Base-by-base conservation (phyloP, 1,140 invertebrate species). In the Trialeurodes vaporariorum region DNA sequence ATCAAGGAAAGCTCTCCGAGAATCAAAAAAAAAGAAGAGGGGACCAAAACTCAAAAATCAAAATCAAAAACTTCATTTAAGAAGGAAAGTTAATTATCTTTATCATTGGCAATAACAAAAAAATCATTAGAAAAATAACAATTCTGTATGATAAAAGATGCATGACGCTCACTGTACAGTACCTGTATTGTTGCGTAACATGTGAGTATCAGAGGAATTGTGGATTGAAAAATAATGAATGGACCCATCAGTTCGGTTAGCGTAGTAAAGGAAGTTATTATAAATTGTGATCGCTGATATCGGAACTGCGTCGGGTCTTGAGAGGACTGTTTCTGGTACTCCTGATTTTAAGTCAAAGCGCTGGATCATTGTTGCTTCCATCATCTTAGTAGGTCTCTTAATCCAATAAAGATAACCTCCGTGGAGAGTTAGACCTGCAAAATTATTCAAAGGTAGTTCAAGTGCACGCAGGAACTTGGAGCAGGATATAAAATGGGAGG, bases 231-330 rank as follows among this genome's bases (percentile, higher is more conserved):
- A 59, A 25, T 23, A 66, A 26, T 24, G 23, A 58, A 58, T 65
- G 5, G 23, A 59, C 13, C 9, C 34, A 59, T 58, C 11, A 22
- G 5, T 61, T 25, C 22, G 60, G 22, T 61, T 25, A 5, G 60
- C n/a, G 24, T 11, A 61, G 11, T 23, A 23, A n/a, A 61, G 60
- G 11, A n/a, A 23, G 22, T 61, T n/a, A 61, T 23, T 22, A 22
- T 61, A 61, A 61, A 61, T 11, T n/a, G 24, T 61, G 60, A 61
- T 25, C 5, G 60, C 27, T 5, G 2, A 66, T 68, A 27, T 49
- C 5, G 5, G 5, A 49, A 49, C 5, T 17, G 34, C 17, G 34
- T 17, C 17, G 5, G 34, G 17, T 17, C 34, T 17, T 17, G 17
- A 9, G 17, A 49, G 17, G 17, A 17, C 34, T 9, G 34, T 49